Evolutionary conservation across 2,113 vertebrate genomes (phyloP), one percentile per base, ranked within the genome.

Genomic region (Strix uralensis): DNA sequence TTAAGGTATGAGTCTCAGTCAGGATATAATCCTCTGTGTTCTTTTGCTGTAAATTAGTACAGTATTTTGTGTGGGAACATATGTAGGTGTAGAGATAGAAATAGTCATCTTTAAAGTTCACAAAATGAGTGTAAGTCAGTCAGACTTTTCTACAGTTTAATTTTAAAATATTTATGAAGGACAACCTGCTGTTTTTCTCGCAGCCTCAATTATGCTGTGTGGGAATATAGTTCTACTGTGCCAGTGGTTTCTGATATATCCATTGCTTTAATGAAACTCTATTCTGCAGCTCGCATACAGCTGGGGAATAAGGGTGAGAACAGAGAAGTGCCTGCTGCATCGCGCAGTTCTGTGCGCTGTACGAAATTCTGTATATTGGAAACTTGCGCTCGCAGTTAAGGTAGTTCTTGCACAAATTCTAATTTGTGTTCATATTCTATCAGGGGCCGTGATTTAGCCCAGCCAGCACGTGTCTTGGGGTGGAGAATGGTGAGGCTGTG

Each of bases 131-230:
- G 42, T 61, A 93, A 94, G 72, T 86, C 75, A 94, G 86, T 86
- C 80, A 94, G 86, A 94, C 26, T 89, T 90, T 63, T 55, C 59
- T 84, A 30, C 77, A 81, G 83, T 78, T 88, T 70, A 89, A 84
- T 90, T 90, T 95, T 58, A 83, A 81, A 92, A 78, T 71, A 81
- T 91, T 95, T 96, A 86, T 81, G 72, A 92, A 92, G 94, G 59
- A 91, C 42, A 57, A 58, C 38, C 67, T 94, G n/a, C 71, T 2
- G 2, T 77, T 90, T 92, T 83, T 73, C 46, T 95, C 78, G 72
- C 19, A 20, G 67, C 54, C 38, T 92, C 82, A 86, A 30, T 90
- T 88, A 51, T 81, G 32, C 38, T 86, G 54, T 88, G 69, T 91
- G 75, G 77, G 69, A 86, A 86, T 83, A 47, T n/a, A 62, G 29